Base-by-base conservation (phyloP, 2,888 invertebrate genomes). In the Aquatica leii region DNA sequence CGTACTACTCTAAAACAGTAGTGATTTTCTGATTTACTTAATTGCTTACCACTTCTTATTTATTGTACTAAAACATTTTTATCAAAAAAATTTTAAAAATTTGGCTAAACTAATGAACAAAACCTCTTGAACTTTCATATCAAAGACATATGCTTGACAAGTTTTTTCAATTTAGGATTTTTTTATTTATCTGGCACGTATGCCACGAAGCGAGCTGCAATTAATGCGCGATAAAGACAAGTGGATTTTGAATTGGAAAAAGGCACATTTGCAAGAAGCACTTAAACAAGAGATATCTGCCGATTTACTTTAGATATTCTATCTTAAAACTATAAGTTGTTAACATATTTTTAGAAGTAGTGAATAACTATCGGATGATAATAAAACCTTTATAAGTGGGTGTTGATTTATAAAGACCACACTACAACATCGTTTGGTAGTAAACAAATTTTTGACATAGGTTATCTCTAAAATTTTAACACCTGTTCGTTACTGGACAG, bases 381-480 rank as follows among this genome's bases (percentile, higher is more conserved):
- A 59, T 49, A 50, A 53, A 51, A 55, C 55, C 18, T 59, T 40
- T 51, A 31, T 31, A 31, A 59, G 64, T 64, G 46, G 64, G 64
- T 59, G 64, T 59, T 64, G 64, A 64, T 64, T 64, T 64, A 55
- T 56, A 46, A 31, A 51, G 49, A 40, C 59, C 64, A 64, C 59
- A 59, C 59, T 46, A n/a, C 9, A 18, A 20, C 18, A 17, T 17
- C 41, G 41, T 17, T 43, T 17, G 41, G 41, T 43, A 43, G 41
- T 43, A 43, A 43, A 43, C 41, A 43, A 43, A 43, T 8, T 43
- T 43, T 43, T 14, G 41, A 43, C 41, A 43, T 14, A 43, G 41
- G 41, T 43, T 43, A 43, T 43, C 41, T 17, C n/a, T 17, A 15
- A 17, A 43, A 14, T 43, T 43, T 43, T 43, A 43, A 43, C 41